phyloP scores from a whole-genome alignment of 1,140 invertebrate genomes.

The Mycetomoellerius zeteki region DNA sequence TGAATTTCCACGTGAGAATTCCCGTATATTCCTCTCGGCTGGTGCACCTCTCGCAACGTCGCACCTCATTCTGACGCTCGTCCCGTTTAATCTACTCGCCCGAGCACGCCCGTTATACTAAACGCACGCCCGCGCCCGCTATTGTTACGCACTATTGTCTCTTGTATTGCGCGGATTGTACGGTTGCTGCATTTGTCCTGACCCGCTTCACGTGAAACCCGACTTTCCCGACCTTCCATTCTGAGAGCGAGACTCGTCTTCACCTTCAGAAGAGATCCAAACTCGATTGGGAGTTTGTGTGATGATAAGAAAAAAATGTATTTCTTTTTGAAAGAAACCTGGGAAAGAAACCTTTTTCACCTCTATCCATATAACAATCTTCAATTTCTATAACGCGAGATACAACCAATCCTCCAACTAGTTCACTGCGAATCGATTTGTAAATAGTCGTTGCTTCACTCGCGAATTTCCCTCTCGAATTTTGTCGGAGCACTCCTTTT shows the following conservation, averaged over 20 bases:
- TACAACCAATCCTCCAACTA: not conserved
- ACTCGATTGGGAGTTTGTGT: not conserved
- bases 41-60: not conserved
- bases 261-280: not conserved
- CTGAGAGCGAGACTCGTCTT: not conserved
- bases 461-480: not conserved
- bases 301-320: not conserved
- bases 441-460: not conserved
- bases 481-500: constrained; percentile 10
- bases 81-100: constrained; percentile 30
- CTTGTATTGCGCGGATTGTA: constrained; percentile 11
- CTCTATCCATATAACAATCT: not conserved
- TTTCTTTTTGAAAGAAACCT: not conserved
- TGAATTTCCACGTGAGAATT: constrained; percentile 20
- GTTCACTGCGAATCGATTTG: not conserved
- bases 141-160: constrained; percentile 42
- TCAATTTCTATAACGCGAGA: not conserved
- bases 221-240: constrained; percentile 21
- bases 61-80: constrained; percentile 20
- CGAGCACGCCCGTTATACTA: constrained; percentile 27
- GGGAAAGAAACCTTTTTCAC: not conserved
- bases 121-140: constrained; percentile 22
- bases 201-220: constrained; percentile 20
- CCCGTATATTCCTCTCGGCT: not conserved
- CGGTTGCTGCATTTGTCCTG: constrained; percentile 1